Base-by-base conservation (phyloP, 1,140 invertebrate species). In the Acromyrmex echinatior region DNA sequence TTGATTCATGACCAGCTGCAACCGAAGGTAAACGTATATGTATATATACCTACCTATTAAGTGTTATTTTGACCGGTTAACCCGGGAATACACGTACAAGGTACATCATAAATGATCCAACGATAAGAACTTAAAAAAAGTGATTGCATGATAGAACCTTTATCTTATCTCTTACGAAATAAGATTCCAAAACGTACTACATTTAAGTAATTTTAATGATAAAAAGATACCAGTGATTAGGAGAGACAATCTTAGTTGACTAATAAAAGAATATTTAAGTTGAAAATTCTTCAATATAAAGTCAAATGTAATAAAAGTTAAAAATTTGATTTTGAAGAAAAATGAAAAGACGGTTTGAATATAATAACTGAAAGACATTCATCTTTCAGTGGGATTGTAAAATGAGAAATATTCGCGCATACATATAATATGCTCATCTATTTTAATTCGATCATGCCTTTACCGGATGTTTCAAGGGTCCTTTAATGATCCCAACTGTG, bases 381-480 rank as follows among this genome's bases (percentile, higher is more conserved):
- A 18, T 79, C 12, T 51, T 51, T 51, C 49, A 51, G 6, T 2
- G 25, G 31, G 3, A 77, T 77, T 45, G 18, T 49, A 35, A 31
- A 74, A 21, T 25, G 21, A 82, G 35, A 51, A 84, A 74, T 53
- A 70, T 77, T 85, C 56, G 25, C 58, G 65, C 53, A 39, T 14
- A 31, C 49, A 66, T 12, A 31, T 56, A 66, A 53, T 56, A 58
- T 12, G 78, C 28, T 71, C 71, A 45, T 71, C 66, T 68, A 65
- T 84, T 88, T 76, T 89, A 88, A 89, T 89, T 89, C 87, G 87
- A 89, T 88, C 77, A 71, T 88, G 70, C 60, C 79, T 89, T 89
- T 88, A 85, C 87, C 87, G 87, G 87, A 89, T 89, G 87, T 87
- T 76, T 88, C 79, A 62, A 89, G 87, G 78, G 87, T 88, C 87